Percentiles rank a stretch among this genome's conserved stretches.
phyloP scores from a whole-genome alignment of 2,888 invertebrate genomes.

The Bimastos eiseni region DNA sequence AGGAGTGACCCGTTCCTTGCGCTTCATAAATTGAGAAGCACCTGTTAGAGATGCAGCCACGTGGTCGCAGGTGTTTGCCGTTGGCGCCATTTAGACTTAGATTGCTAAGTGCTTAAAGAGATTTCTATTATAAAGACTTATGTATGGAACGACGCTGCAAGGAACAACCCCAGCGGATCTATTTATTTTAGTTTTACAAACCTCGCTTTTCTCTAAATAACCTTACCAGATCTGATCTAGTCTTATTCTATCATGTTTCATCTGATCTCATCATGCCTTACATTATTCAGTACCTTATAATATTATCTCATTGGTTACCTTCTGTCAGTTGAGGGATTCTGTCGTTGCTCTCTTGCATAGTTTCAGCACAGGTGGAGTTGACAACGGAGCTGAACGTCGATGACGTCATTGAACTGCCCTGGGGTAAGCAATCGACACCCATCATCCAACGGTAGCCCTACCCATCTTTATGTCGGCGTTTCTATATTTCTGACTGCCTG shows the following conservation, averaged over 20 bases:
- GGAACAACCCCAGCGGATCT: no score
- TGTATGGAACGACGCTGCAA: not conserved
- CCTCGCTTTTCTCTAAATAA: no score
- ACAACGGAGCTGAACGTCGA: not conserved
- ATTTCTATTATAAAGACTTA: not conserved
- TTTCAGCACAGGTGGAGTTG: slow-evolving; percentile 18
- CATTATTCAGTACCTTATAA: no score
- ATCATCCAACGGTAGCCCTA: not conserved
- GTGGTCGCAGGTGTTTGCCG: slow-evolving; percentile 6
- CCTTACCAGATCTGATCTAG: no score
- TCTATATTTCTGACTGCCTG: not conserved
- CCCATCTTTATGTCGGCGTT: not conserved
- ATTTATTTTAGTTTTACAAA: no score
- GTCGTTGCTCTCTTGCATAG: not conserved
- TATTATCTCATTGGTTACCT: no score
- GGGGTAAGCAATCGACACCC: slow-evolving; percentile 14
- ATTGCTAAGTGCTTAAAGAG: not conserved
- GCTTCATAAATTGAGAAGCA: not conserved
- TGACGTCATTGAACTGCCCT: slow-evolving; percentile 16
- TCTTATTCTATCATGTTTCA: no score
- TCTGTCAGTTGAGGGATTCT: not conserved
- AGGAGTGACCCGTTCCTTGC: no score
- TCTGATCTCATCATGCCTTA: no score
- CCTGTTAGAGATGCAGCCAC: not conserved
- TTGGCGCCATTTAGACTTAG: not conserved